Conservation (phyloP, 2,888 invertebrate genomes). For the Rotaria socialis region DNA sequence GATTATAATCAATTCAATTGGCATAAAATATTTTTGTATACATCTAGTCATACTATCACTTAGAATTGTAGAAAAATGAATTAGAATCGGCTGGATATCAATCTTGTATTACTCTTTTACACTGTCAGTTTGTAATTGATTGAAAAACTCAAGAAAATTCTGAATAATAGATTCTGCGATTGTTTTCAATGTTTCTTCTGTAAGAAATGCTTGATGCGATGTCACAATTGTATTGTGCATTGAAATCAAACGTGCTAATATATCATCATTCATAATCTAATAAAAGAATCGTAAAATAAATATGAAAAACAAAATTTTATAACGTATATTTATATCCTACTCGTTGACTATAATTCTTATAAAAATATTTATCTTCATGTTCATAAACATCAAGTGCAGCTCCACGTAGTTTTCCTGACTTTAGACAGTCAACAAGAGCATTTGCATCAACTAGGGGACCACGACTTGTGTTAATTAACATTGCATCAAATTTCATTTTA, state of each 20-base stretch:
- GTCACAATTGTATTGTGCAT: slow-evolving; percentile 25
- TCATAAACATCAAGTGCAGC: slow-evolving; percentile 37
- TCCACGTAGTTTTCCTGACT: slow-evolving; percentile 29
- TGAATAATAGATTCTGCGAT: slow-evolving; percentile 34
- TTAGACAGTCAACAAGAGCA: neutral
- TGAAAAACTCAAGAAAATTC: neutral
- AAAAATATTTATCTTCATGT: slow-evolving; percentile 30
- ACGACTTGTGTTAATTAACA: slow-evolving; percentile 37
- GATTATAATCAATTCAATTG: too few species aligned
- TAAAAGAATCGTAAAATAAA: neutral
- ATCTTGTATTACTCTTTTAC: too few species aligned
- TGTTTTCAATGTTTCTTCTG: slow-evolving; percentile 26
- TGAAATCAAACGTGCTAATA: slow-evolving; percentile 11
- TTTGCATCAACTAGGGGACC: slow-evolving; percentile 18
- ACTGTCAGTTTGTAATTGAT: neutral
- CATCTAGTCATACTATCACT: too few species aligned
- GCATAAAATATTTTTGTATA: too few species aligned
- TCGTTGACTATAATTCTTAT: neutral
- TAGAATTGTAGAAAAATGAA: too few species aligned
- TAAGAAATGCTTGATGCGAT: slow-evolving; percentile 41
- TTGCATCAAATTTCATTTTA: slow-evolving; percentile 32
- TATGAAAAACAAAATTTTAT: neutral
- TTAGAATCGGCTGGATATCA: too few species aligned
- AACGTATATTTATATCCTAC: neutral
- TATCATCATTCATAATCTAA: slow-evolving; percentile 37